Conservation (phyloP, 2,888 invertebrate genomes). For the Plusia festucae region DNA sequence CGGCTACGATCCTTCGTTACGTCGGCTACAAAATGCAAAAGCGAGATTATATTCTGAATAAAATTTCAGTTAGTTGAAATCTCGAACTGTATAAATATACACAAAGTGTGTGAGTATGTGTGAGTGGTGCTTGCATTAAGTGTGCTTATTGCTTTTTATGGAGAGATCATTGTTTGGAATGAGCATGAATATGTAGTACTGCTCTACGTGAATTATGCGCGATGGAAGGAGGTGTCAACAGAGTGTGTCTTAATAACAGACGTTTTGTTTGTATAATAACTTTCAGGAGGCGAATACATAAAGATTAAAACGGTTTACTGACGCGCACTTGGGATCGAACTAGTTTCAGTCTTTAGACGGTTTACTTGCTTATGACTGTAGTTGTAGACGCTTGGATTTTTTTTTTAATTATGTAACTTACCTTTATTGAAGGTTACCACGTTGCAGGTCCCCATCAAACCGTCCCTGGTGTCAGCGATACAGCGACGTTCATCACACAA, state of each 20-base stretch:
- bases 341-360: too few relatives aligned
- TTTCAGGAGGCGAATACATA: too few relatives aligned
- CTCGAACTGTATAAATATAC: neutral
- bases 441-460: too few relatives aligned
- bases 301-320: too few relatives aligned
- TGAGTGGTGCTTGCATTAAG: neutral
- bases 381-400: too few relatives aligned
- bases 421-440: too few relatives aligned
- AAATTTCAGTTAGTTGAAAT: conserved; percentile 14
- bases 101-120: neutral
- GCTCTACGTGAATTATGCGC: neutral
- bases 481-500: neutral
- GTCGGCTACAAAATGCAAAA: conserved; percentile 11
- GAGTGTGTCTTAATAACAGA: neutral
- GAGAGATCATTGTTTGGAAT: conserved; percentile 3
- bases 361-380: neutral
- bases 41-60: conserved; percentile 17
- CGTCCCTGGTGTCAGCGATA: too few relatives aligned
- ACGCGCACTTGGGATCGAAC: too few relatives aligned
- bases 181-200: neutral
- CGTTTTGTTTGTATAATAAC: neutral
- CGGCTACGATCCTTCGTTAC: conserved; percentile 19
- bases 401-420: too few relatives aligned
- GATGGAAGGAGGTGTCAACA: neutral
- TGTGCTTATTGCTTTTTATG: neutral